Conservation (phyloP, 2,113 vertebrate genomes). For the Lepus timidus region DNA sequence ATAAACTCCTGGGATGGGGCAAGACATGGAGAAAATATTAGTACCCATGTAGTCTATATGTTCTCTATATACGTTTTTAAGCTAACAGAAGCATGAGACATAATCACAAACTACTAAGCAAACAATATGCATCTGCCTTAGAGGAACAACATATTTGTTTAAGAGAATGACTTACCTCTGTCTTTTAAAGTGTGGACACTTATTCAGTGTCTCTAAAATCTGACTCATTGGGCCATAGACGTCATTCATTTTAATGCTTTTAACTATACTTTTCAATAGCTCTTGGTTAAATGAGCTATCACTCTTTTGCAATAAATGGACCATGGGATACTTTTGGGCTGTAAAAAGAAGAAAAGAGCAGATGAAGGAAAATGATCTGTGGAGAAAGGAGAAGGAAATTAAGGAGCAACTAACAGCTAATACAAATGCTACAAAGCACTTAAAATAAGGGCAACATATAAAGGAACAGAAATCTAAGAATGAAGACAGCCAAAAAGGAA, state of each 20-base stretch:
- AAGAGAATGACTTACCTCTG: constrained; percentile 90
- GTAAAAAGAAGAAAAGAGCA: constrained; percentile 77
- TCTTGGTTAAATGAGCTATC: constrained; percentile 95
- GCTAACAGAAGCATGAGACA: constrained; percentile 1
- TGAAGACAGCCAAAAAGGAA: constrained; percentile 29
- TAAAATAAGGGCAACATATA: constrained; percentile 63
- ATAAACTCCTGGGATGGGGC: constrained; percentile 92
- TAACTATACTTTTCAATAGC: constrained; percentile 94
- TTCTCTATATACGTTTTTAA: not conserved
- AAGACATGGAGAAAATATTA: constrained; percentile 46
- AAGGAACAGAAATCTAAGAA: constrained; percentile 70
- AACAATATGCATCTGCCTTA: constrained; percentile 1
- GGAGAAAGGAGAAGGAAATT: constrained; percentile 33
- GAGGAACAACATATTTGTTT: not conserved
- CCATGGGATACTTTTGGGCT: constrained; percentile 94
- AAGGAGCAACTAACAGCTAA: constrained; percentile 42
- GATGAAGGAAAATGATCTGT: constrained; percentile 52
- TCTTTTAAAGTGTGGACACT: constrained; percentile 93
- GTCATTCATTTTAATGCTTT: constrained; percentile 97
- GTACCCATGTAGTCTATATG: not conserved
- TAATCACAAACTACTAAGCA: constrained; percentile 1
- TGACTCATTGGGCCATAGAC: constrained; percentile 98
- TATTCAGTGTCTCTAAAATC: constrained; percentile 94
- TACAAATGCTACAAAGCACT: constrained; percentile 58
- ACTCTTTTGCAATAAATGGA: constrained; percentile 92